A percentile compares a stretch with the other conserved stretches of the same genome.
These are phyloP conservation scores for Actinopyga echinites DNA, from an alignment of 53 echinoderm and acorn worm genomes.

Conservation along the genomic window DNA sequence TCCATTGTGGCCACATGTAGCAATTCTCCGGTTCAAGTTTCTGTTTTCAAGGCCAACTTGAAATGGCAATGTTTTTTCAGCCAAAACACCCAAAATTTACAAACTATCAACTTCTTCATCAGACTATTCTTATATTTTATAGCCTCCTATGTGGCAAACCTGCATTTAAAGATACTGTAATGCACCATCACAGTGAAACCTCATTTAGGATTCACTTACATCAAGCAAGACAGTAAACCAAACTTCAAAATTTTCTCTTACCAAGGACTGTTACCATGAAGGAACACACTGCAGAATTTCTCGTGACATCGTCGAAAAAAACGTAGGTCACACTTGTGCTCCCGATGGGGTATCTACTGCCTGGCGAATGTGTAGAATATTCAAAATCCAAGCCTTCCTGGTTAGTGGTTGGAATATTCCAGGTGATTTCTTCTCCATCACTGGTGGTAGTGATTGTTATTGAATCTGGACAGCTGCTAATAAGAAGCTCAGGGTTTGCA, in stretches of 20 bases:
- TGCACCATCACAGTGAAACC: no score
- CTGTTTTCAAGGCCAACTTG: no score
- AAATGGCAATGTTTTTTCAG: no score
- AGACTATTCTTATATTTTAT: no score
- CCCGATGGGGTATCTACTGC: not conserved
- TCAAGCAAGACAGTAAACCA: no score
- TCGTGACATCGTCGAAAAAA: not conserved
- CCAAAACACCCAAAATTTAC: no score
- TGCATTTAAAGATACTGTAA: no score
- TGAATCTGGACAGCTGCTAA: not conserved
- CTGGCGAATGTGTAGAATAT: not conserved
- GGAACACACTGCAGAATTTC: slow-evolving; percentile 9
- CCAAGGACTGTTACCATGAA: not conserved
- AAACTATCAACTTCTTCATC: no score
- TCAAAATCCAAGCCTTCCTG: not conserved
- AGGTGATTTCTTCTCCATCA: not conserved
- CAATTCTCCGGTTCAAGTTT: no score
- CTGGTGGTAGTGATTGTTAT: not conserved
- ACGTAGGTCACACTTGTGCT: slow-evolving; percentile 1
- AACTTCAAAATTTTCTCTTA: not conserved
- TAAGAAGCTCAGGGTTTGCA: not conserved
- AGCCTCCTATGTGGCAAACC: no score
- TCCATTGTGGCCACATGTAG: no score
- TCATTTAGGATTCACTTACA: no score
- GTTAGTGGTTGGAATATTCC: slow-evolving; percentile 12